phyloP scores from a whole-genome alignment of 2,888 invertebrate genomes.

The Pediacus dermestoides region DNA sequence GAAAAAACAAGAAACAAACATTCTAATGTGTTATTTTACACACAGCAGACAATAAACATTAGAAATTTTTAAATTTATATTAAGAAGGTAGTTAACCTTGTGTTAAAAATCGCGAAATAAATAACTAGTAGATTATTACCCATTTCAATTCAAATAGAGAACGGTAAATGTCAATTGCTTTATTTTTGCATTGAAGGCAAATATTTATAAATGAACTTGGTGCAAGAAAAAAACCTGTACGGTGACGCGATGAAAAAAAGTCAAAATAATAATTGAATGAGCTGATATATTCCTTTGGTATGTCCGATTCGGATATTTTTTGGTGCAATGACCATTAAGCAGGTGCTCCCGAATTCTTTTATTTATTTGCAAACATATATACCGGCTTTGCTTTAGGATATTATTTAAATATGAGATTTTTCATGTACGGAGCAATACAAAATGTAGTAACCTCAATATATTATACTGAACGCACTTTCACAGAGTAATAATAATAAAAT shows the following conservation, averaged over 20 bases:
- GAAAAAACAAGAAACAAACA: too few relatives aligned
- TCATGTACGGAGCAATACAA: neutral
- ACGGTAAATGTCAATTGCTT: conserved; percentile 1
- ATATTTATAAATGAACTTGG: too few relatives aligned
- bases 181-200: too few relatives aligned
- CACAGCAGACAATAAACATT: conserved; percentile 2
- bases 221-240: too few relatives aligned
- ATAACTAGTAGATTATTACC: conserved; percentile 2
- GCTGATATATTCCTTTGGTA: too few relatives aligned
- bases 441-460: neutral
- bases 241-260: too few relatives aligned
- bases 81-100: conserved; percentile 1
- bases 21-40: too few relatives aligned
- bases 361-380: neutral
- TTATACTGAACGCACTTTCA: neutral
- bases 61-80: too few relatives aligned
- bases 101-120: conserved; percentile 1
- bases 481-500: conserved; percentile 2
- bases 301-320: too few relatives aligned
- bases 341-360: conserved; percentile 2
- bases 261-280: too few relatives aligned
- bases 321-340: conserved; percentile 1
- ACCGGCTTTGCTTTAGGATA: conserved; percentile 1
- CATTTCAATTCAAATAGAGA: neutral
- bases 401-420: conserved; percentile 2